A percentile compares a stretch with the other conserved stretches of the same genome.
These are phyloP conservation scores for Lordiphosa fenestrarum DNA, from an alignment of 2,888 invertebrate species.

Conservation along the genomic window DNA sequence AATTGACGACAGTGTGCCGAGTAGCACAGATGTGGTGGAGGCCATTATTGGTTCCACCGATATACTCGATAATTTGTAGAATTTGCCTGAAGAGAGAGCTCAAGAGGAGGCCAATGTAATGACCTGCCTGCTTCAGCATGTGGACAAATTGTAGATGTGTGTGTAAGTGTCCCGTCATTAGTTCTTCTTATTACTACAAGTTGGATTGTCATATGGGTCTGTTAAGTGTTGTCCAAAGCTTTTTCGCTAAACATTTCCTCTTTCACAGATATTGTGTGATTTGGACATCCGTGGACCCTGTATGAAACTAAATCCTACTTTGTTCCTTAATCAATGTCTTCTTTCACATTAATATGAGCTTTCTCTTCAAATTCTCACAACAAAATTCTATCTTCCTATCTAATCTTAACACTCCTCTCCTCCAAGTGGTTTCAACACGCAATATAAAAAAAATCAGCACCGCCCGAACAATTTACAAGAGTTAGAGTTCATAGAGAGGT, in stretches of 20 bases:
- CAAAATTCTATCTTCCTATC: conserved; percentile 1
- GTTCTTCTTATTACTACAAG: neutral
- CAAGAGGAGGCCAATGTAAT: conserved; percentile 50
- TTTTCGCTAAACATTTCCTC: too few relatives aligned
- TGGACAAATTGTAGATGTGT: conserved; percentile 66
- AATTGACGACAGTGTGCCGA: conserved; percentile 58
- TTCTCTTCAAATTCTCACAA: conserved; percentile 38
- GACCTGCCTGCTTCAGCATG: conserved; percentile 70
- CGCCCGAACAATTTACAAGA: too few relatives aligned
- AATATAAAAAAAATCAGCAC: too few relatives aligned
- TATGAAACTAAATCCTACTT: conserved; percentile 1
- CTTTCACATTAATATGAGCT: conserved; percentile 20
- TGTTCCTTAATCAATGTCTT: too few relatives aligned
- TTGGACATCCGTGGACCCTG: too few relatives aligned
- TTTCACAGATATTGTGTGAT: too few relatives aligned
- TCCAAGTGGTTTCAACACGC: conserved; percentile 2
- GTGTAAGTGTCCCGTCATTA: conserved; percentile 3
- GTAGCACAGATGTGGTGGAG: conserved; percentile 68
- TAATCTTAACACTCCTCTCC: conserved; percentile 1
- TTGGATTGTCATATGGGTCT: too few relatives aligned
- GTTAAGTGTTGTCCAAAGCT: too few relatives aligned
- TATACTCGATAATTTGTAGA: conserved; percentile 78
- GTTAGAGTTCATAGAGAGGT: too few relatives aligned
- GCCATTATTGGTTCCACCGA: conserved; percentile 78
- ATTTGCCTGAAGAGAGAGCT: conserved; percentile 77